Evolutionary conservation across 2,797 vertebrate species (phyloP).

Genomic region (Carapus acus): DNA sequence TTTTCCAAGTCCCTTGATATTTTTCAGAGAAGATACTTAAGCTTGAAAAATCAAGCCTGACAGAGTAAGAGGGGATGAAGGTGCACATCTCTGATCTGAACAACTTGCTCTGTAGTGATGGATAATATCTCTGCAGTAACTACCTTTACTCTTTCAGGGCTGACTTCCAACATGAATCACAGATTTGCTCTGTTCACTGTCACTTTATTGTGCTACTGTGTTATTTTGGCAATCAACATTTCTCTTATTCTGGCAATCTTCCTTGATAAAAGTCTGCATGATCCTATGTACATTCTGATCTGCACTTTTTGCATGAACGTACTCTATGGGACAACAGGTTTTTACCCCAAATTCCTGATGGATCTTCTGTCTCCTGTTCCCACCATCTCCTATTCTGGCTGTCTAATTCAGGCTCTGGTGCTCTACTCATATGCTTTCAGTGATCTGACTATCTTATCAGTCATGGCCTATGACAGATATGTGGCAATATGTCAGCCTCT

Average conservation of each 20-base stretch:
- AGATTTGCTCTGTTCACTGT: conserved; percentile 28
- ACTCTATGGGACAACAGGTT: conserved; percentile 45
- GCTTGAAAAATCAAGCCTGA: no score
- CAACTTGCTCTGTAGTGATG: background rate
- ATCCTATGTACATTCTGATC: conserved; percentile 53
- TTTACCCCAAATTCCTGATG: conserved; percentile 47
- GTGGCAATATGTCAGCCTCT: conserved; percentile 47
- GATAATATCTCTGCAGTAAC: conserved; percentile 27
- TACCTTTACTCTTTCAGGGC: conserved; percentile 47
- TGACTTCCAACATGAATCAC: conserved; percentile 33
- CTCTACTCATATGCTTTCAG: conserved; percentile 34
- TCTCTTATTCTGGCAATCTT: conserved; percentile 25
- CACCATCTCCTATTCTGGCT: conserved; percentile 45
- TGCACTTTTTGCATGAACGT: conserved; percentile 43
- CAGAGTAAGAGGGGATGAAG: background rate
- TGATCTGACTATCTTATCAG: conserved; percentile 34
- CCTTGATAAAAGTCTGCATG: conserved; percentile 38
- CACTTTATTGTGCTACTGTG: conserved; percentile 34
- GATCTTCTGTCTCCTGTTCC: conserved; percentile 45
- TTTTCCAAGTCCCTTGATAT: background rate
- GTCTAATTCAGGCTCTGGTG: conserved; percentile 37
- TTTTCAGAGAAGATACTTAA: background rate
- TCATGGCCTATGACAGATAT: conserved; percentile 52
- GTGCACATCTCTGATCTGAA: background rate
- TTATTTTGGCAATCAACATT: conserved; percentile 26